A percentile compares a stretch with the other conserved stretches of the same genome.
Conservation (phyloP, 2,113 vertebrate species). For the Smithornis capensis region DNA sequence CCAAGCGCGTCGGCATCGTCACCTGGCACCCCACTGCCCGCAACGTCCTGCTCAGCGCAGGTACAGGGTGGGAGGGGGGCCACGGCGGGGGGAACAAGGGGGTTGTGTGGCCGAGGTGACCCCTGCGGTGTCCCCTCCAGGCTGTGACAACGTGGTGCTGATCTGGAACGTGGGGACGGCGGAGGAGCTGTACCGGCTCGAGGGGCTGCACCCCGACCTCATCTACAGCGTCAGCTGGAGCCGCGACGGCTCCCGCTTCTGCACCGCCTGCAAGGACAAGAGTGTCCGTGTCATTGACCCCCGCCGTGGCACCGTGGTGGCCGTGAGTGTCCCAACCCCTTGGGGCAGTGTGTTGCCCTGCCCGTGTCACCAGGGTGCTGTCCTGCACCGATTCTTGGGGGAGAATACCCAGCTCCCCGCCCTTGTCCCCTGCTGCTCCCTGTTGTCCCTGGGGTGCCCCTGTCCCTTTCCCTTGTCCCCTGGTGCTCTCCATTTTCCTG, state of each 20-base stretch:
- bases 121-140: constrained; percentile 34
- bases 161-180: constrained; percentile 94
- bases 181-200: constrained; percentile 87
- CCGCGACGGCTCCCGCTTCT: constrained; percentile 84
- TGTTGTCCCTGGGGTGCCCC: neutral
- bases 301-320: constrained; percentile 83
- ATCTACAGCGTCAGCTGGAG: constrained; percentile 96
- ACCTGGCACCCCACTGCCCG: constrained; percentile 91
- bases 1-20: constrained; percentile 89
- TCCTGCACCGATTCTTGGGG: rapidly evolving
- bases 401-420: neutral
- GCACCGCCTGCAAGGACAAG: constrained; percentile 94
- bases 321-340: constrained; percentile 66
- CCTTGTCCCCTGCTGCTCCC: neutral
- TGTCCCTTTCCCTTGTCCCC: no score
- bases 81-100: rapidly evolving
- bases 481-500: neutral
- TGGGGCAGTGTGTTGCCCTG: rapidly evolving
- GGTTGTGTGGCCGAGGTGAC: rapidly evolving
- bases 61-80: constrained; percentile 36
- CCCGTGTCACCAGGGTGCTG: rapidly evolving
- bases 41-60: constrained; percentile 91
- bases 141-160: constrained; percentile 90
- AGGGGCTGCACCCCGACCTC: constrained; percentile 86
- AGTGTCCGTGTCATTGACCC: constrained; percentile 91